Base-by-base conservation (phyloP, 2,113 vertebrate species). In the Ammodytes dubius region DNA sequence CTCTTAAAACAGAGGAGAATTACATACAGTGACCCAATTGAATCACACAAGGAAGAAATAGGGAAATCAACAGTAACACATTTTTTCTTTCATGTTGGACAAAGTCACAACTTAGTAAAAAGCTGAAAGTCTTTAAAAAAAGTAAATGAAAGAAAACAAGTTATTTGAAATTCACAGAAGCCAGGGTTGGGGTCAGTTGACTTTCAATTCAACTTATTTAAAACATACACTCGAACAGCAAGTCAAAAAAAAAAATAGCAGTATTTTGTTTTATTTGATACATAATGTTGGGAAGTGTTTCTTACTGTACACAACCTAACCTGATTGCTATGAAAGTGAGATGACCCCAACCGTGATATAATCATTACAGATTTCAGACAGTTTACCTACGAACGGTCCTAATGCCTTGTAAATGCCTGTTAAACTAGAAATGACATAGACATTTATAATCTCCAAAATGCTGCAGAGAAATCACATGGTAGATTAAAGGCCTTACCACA, bases 1-100 rank as follows among this genome's bases (percentile, higher is more conserved):
- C 91, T 91, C 90, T 68, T 93, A 92, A 92, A 95, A 95, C 93
- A 92, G 93, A 92, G 85, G 86, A 74, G 74, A 77, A 85, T 27
- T 45, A 46, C 72, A 50, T 69, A 78, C 71, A 84, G 70, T 39
- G 50, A 73, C 46, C 45, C 19, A 75, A 14, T 72, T 66, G 74
- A 74, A 87, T 45, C 61, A 74, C 69, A 81, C 68, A 46, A 15
- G 63, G n/a, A 81, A 14, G n/a, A 71, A 78, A 74, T 70, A 72
- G 52, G 56, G 9, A 77, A 66, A 50, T 45, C 69, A 27, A 27
- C 27, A 27, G 27, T 50, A 63, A 65, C 43, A 11, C 46, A 56
- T 35, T n/a, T n/a, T 64, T 68, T 77, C 49, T 57, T 27, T 27
- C 27, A 27, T 27, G 27, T 27, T 57, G 5, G 61, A 82, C 77